Base-by-base conservation (phyloP, 2,888 invertebrate genomes). In the Pyralis farinalis region DNA sequence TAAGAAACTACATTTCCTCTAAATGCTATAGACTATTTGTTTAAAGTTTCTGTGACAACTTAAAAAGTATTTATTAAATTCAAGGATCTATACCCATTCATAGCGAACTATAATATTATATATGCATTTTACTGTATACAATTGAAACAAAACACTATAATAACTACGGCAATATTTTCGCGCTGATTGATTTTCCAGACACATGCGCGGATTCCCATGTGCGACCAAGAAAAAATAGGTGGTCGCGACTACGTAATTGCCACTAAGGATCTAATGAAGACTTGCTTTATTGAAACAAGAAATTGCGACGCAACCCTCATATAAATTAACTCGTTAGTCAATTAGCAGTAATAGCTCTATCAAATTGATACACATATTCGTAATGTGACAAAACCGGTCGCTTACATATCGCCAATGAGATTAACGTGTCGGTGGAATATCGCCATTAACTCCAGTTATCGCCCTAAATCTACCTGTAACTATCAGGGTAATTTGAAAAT, bases 231-330 rank as follows among this genome's bases (percentile, higher is more conserved):
- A 74, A 71, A 73, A 70, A 66, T 58, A 50, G 47, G 16, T 16
- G 16, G 16, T 16, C 16, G 16, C 16, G 16, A 47, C 56, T 37
- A 46, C 47, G 65, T 76, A 79, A 80, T 78, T 76, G 65, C 59
- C 57, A 58, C 58, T 61, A 46, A 54, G 50, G 32, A 54, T 60
- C 64, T 76, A 80, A 76, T 74, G 68, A 71, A 67, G 63, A 64
- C 73, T 66, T 64, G 65, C 71, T 73, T 71, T 84, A 81, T 83
- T 81, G 72, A 66, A 74, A 81, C 73, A 83, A 82, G 77, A 78
- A 78, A 77, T 83, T 67, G 75, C 75, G 69, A 71, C 64, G 66
- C 69, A 62, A 59, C 67, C 74, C 72, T 70, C 57, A 9, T 21
- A 51, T 51, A 51, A 63, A 53, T 53, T 49, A 53, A 60, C 59